Evolutionary conservation across 2,888 invertebrate genomes (phyloP).

Genomic region (Acronicta leporina): DNA sequence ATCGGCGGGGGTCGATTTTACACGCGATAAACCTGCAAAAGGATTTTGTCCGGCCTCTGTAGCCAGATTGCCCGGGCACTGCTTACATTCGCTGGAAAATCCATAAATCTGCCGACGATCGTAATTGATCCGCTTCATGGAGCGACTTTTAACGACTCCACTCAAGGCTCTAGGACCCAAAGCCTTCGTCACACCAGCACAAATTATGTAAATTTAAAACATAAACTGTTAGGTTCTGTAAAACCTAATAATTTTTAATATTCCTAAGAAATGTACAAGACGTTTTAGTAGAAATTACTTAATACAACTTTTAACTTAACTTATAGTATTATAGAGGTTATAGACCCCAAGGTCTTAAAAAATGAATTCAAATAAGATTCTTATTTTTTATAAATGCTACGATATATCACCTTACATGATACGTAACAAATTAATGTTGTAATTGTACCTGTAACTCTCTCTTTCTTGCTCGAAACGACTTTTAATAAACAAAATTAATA

Average conservation of each 20-base stretch:
- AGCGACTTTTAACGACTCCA: constrained; percentile 70
- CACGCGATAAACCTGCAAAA: constrained; percentile 77
- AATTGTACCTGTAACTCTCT: too few relatives aligned
- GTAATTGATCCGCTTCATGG: constrained; percentile 72
- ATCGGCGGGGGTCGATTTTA: constrained; percentile 72
- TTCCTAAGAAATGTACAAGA: constrained; percentile 11
- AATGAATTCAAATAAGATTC: too few relatives aligned
- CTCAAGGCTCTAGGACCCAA: constrained; percentile 50
- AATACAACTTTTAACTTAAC: neutral
- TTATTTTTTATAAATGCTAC: too few relatives aligned
- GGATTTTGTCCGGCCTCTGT: constrained; percentile 67
- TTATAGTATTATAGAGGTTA: too few relatives aligned
- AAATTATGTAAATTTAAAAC: constrained; percentile 59
- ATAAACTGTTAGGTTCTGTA: constrained; percentile 39
- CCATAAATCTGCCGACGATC: constrained; percentile 72
- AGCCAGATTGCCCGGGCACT: constrained; percentile 50
- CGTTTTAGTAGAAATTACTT: constrained; percentile 4
- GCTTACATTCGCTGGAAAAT: constrained; percentile 43
- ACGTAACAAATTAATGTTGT: too few relatives aligned
- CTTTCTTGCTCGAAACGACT: too few relatives aligned
- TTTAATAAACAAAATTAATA: too few relatives aligned
- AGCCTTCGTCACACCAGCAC: constrained; percentile 51
- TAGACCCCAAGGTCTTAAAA: too few relatives aligned
- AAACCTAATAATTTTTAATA: constrained; percentile 32
- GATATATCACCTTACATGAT: too few relatives aligned